Percentiles rank a stretch among this genome's conserved stretches.
phyloP scores from a whole-genome alignment of 2,888 invertebrate genomes.

The Apamea crenata region DNA sequence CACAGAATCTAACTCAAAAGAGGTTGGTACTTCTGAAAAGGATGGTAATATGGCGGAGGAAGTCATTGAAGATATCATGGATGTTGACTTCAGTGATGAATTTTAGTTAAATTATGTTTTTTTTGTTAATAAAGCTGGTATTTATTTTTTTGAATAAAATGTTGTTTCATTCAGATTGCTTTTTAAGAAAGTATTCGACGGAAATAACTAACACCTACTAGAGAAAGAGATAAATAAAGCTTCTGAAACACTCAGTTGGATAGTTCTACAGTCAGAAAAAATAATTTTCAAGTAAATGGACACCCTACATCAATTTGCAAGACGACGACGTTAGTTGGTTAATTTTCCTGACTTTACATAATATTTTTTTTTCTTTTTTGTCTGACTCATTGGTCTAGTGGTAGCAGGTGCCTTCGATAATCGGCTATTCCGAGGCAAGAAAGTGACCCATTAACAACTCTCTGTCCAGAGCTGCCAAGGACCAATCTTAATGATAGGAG shows the following conservation, averaged over 20 bases:
- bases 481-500: too few species aligned
- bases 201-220: not conserved
- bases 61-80: conserved; percentile 77
- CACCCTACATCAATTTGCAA: too few species aligned
- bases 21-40: conserved; percentile 15
- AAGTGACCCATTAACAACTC: too few species aligned
- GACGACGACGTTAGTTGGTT: too few species aligned
- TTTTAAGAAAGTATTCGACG: not conserved
- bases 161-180: conserved; percentile 8
- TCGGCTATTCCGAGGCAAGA: too few species aligned
- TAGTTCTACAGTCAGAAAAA: not conserved
- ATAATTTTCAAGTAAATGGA: not conserved
- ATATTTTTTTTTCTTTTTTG: too few species aligned
- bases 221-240: not conserved
- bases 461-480: too few species aligned
- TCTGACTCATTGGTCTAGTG: too few species aligned
- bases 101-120: conserved; percentile 70
- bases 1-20: not conserved
- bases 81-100: conserved; percentile 84
- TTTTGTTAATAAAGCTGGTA: conserved; percentile 43
- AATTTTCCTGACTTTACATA: too few species aligned
- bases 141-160: conserved; percentile 41
- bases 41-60: conserved; percentile 4
- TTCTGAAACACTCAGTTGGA: not conserved
- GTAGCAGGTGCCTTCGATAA: too few species aligned